A percentile compares a stretch with the other conserved stretches of the same genome.
Conservation (phyloP, 1,140 invertebrate species). For the Bombus waltoni region DNA sequence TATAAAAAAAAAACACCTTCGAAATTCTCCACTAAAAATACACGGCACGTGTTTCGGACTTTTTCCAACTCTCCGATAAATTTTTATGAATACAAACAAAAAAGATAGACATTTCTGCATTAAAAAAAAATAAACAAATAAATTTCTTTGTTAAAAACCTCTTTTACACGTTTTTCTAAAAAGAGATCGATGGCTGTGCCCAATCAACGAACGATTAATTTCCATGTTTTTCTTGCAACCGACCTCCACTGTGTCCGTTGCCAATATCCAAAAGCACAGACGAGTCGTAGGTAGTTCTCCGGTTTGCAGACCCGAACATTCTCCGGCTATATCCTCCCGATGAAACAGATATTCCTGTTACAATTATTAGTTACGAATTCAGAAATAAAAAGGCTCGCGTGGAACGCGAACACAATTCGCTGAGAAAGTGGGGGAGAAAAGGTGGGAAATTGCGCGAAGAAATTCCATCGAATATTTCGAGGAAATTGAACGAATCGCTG, state of each 20-base stretch:
- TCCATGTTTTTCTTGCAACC: background rate
- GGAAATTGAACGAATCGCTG: constrained; percentile 10
- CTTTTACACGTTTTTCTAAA: background rate
- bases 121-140: background rate
- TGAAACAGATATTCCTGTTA: constrained; percentile 1
- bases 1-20: background rate
- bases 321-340: background rate
- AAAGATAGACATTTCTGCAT: background rate
- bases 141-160: too few species aligned
- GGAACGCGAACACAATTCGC: background rate
- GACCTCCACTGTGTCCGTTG: background rate
- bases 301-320: background rate
- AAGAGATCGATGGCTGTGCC: background rate
- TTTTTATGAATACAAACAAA: background rate
- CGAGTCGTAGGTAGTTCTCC: background rate
- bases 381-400: background rate
- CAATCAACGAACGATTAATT: background rate
- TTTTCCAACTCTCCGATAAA: background rate
- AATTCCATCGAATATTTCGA: background rate
- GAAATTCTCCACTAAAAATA: background rate
- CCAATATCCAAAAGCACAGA: constrained; percentile 2
- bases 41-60: background rate
- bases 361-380: constrained; percentile 8
- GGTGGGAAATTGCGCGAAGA: background rate
- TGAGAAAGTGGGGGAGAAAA: background rate